Base-by-base conservation (phyloP, 2,888 invertebrate species). In the Drosophila incognita region DNA sequence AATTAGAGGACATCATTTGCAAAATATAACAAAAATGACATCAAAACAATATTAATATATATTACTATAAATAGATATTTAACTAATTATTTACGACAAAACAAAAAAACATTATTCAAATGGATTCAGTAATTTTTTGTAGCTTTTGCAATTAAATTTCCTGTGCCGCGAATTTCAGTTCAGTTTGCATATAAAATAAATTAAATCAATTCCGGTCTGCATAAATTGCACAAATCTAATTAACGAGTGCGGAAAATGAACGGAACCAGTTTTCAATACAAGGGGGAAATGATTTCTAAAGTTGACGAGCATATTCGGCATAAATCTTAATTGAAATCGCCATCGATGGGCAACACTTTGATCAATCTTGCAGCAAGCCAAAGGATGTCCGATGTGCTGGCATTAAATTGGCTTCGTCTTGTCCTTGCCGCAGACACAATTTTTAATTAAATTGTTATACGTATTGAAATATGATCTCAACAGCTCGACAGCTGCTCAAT, bases 401-500 rank as follows among this genome's bases (percentile, higher is more conserved):
- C 64, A 49, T n/a, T 21, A 13, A 49, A 18, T 38, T 31, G 11
- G 27, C 21, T 18, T 4, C 33, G 49, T 42, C 38, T 48, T 31
- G 29, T 46, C 38, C 53, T 58, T 62, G 63, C 63, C 42, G 52
- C 42, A 46, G 63, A 56, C 40, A 27, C 33, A 60, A 73, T 63
- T 75, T 75, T 73, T 84, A 76, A 83, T 83, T 79, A 74, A 79
- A 73, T 62, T 69, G 13, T 72, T 59, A 52, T 67, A 56, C 56
- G 52, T 63, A 69, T 69, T 59, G 52, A 52, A 74, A 63, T 65
- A 46, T 13, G 24, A 69, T 63, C 31, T 40, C 35, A 70, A 54
- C 24, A 59, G 54, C 29, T 59, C 21, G 62, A 58, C 65, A 74
- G 61, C 36, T 69, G 63, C 27, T 64, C 53, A 79, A 69, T 68